Base-by-base conservation (phyloP, 1,140 invertebrate genomes). In the Bombus balteatus region DNA sequence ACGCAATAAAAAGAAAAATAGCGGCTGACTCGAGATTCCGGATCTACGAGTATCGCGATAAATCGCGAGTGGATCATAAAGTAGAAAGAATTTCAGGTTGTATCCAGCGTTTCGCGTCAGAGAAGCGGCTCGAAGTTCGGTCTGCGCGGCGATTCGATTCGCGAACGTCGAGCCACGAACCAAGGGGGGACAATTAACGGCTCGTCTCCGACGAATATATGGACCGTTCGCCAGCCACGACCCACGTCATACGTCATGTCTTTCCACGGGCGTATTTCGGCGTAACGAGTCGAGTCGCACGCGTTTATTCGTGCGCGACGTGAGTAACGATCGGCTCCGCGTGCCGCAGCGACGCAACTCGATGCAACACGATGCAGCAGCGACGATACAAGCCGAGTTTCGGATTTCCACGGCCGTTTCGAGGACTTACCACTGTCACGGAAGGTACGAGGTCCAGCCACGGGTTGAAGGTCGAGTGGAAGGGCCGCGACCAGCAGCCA, bases 391-490 rank as follows among this genome's bases (percentile, higher is more conserved):
- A 74, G 53, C 25, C 62, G 81, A 93, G 92, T 93, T 91, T 93
- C 91, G 89, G 90, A 92, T 94, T 94, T 94, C 92, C 91, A 87
- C 88, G 90, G 86, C 88, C 89, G 90, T 90, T 43, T 88, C 88
- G 83, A 92, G 89, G 89, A 92, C 88, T 92, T 77, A 77, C 62
- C 89, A 89, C 74, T 89, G 87, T 92, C 89, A 87, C 85, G 88
- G 77, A 92, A 91, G 85, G 83, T 68, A 79, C 77, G 62, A 34
- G 77, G n/a, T 65, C 41, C 80, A 39, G 39, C 15, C n/a, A 53
- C 25, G 73, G 78, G 89, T 73, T 83, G 89, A 88, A 82, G 22
- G 79, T 71, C 78, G 88, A 71, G 83, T 12, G 22, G 43, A 13
- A 57, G 80, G 65, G 34, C 34, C 71, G n/a, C 57, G 76, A 72